These are phyloP conservation scores for Apodemia hepburni DNA, from an alignment of 2,888 invertebrate genomes.

Conservation along the genomic window DNA sequence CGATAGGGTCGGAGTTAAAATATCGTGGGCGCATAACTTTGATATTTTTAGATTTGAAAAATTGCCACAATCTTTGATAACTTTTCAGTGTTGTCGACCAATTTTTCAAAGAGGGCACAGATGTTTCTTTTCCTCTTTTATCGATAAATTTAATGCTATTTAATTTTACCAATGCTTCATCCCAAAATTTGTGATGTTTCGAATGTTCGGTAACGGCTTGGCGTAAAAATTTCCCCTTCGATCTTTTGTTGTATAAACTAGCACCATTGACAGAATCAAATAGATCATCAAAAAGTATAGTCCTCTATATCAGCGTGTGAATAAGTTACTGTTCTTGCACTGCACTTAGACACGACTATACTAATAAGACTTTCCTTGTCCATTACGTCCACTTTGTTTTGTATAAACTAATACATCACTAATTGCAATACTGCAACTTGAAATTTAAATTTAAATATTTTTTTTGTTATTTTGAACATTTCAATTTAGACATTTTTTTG, in stretches of 20 bases:
- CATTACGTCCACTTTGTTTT: no score
- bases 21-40: slow-evolving; percentile 24
- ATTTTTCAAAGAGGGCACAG: slow-evolving; percentile 14
- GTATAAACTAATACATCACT: no score
- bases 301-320: no score
- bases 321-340: no score
- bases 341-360: no score
- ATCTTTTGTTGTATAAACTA: slow-evolving; percentile 13
- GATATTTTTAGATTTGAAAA: slow-evolving; percentile 16
- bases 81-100: slow-evolving; percentile 3
- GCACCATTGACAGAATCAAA: slow-evolving; percentile 25
- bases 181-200: slow-evolving; percentile 24
- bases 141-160: slow-evolving; percentile 23
- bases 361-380: no score
- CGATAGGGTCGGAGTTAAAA: slow-evolving; percentile 24
- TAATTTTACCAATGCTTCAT: slow-evolving; percentile 20
- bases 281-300: slow-evolving; percentile 26
- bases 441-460: no score
- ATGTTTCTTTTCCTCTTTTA: background rate
- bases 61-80: slow-evolving; percentile 6
- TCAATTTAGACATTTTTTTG: no score
- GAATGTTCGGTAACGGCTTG: slow-evolving; percentile 22
- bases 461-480: no score
- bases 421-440: no score
- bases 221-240: slow-evolving; percentile 24